Conservation (phyloP, 2,113 vertebrate genomes). For the Antigone vipio region DNA sequence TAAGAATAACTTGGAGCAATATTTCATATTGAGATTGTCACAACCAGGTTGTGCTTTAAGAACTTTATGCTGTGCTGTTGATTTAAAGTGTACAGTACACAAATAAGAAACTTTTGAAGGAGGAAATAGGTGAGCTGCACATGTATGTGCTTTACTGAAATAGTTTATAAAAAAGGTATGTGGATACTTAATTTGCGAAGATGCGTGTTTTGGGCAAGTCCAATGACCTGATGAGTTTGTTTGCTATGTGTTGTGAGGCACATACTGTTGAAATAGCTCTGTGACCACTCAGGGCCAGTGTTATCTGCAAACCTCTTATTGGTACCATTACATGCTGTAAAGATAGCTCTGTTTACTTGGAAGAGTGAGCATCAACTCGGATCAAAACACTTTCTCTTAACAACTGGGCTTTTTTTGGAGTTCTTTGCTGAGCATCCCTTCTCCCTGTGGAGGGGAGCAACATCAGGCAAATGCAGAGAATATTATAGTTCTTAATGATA, state of each 20-base stretch:
- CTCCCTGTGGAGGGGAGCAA: background rate
- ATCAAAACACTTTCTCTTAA: constrained; percentile 23
- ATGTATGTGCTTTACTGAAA: background rate
- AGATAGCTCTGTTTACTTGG: constrained; percentile 41
- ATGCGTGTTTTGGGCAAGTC: background rate
- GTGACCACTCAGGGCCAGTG: background rate
- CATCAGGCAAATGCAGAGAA: background rate
- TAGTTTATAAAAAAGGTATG: background rate
- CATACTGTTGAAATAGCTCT: background rate
- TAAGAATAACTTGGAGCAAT: background rate
- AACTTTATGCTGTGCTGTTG: background rate
- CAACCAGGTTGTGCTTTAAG: background rate
- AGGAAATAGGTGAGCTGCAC: background rate
- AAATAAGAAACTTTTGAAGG: background rate
- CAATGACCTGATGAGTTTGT: background rate
- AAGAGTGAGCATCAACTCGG: constrained; percentile 19
- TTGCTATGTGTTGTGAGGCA: background rate
- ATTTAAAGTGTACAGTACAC: background rate
- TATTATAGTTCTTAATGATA: background rate
- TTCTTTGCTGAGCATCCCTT: background rate
- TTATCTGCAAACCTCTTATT: background rate
- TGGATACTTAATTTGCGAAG: background rate
- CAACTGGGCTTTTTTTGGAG: background rate
- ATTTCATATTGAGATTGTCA: fast-evolving
- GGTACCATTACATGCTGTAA: constrained; percentile 6